Evolutionary conservation across 2,113 vertebrate genomes (phyloP).

Genomic region (Calypte anna): DNA sequence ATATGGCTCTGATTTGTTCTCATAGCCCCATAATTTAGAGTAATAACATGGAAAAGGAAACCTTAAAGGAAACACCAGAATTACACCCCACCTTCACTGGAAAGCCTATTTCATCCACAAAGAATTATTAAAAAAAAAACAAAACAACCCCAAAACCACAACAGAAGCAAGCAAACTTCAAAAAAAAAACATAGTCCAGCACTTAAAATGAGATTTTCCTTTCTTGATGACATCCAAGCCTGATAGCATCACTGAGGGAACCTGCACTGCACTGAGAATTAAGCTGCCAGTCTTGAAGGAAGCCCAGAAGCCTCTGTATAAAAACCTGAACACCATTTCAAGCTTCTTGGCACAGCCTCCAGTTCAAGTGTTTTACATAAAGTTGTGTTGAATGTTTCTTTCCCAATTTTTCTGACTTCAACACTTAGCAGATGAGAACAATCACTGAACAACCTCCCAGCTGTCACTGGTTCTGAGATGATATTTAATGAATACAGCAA

Average conservation of each 20-base stretch:
- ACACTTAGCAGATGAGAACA: background rate
- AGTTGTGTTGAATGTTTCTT: background rate
- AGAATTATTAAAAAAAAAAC: background rate
- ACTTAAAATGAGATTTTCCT: background rate
- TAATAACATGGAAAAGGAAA: background rate
- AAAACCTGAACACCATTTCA: background rate
- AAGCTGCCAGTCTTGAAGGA: background rate
- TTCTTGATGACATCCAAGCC: background rate
- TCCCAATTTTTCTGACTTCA: background rate
- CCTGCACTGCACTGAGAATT: background rate
- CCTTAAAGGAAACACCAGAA: background rate
- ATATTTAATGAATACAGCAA: accelerated
- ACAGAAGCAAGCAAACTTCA: background rate
- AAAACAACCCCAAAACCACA: too few relatives aligned
- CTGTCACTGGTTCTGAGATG: background rate
- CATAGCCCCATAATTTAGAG: background rate
- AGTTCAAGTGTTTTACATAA: background rate
- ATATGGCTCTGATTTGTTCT: background rate
- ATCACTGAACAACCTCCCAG: background rate
- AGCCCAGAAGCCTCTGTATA: background rate
- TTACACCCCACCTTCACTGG: background rate
- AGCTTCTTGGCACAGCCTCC: background rate
- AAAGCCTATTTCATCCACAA: background rate
- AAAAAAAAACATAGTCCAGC: background rate
- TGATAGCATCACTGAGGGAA: background rate